A percentile compares a stretch with the other conserved stretches of the same genome.
Evolutionary conservation across 2,888 invertebrate genomes (phyloP).

Genomic region (Platypus cylindrus): DNA sequence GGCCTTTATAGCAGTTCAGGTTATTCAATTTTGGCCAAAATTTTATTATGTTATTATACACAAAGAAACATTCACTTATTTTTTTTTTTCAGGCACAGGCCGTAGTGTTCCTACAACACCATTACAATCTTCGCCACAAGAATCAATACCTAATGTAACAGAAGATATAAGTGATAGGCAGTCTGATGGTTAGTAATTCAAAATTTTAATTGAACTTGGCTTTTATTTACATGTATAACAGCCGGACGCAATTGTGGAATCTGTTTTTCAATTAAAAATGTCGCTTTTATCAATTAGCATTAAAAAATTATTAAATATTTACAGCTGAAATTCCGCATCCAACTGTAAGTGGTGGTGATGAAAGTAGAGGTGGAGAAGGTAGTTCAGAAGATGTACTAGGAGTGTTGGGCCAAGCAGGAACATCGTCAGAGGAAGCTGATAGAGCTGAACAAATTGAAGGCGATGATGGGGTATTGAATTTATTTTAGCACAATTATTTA

Average conservation of each 20-base stretch:
- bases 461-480: constrained; percentile 34
- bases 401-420: constrained; percentile 31
- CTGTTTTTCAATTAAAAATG: no score
- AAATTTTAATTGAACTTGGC: no score
- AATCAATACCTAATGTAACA: constrained; percentile 28
- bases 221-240: background rate
- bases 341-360: constrained; percentile 31
- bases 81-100: constrained; percentile 43
- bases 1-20: no score
- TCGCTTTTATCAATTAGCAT: no score
- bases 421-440: constrained; percentile 27
- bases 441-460: constrained; percentile 29
- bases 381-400: constrained; percentile 30
- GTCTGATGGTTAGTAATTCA: constrained; percentile 24
- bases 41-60: no score
- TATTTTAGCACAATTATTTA: no score
- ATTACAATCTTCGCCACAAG: constrained; percentile 49
- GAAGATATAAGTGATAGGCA: constrained; percentile 23
- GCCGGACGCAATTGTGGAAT: no score
- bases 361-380: constrained; percentile 35
- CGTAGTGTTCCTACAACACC: constrained; percentile 57
- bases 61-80: no score
- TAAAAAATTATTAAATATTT: no score
- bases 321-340: constrained; percentile 30
- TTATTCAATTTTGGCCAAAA: no score